Conservation (phyloP, 1,140 invertebrate genomes). For the Helicoverpa zea region DNA sequence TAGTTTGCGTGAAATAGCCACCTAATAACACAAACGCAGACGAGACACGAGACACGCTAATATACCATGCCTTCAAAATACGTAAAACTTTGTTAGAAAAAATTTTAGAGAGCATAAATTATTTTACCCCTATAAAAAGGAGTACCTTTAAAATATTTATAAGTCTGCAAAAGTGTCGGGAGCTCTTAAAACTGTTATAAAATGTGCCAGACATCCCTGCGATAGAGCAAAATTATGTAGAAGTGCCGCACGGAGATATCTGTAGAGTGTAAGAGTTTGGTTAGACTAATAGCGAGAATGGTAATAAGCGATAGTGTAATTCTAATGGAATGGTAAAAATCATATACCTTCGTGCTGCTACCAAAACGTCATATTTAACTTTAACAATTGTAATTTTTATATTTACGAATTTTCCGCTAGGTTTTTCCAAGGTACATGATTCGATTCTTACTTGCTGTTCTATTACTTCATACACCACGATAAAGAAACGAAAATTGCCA, state of each 20-base stretch:
- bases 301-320: too few relatives aligned
- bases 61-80: background rate
- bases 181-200: constrained; percentile 36
- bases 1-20: background rate
- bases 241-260: constrained; percentile 17
- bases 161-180: background rate
- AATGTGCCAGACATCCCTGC: constrained; percentile 15
- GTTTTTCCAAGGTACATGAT: too few relatives aligned
- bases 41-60: background rate
- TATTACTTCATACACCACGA: too few relatives aligned
- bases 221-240: constrained; percentile 23
- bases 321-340: too few relatives aligned
- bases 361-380: too few relatives aligned
- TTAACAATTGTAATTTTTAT: too few relatives aligned
- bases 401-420: too few relatives aligned
- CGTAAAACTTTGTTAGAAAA: background rate
- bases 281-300: too few relatives aligned
- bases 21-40: background rate
- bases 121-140: constrained; percentile 16
- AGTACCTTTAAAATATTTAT: constrained; percentile 9
- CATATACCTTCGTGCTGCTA: too few relatives aligned
- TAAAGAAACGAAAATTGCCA: too few relatives aligned
- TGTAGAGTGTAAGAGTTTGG: background rate
- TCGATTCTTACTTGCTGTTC: too few relatives aligned
- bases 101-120: constrained; percentile 16